Conservation (phyloP, 2,888 invertebrate species). For the Drosophila antonietae region DNA sequence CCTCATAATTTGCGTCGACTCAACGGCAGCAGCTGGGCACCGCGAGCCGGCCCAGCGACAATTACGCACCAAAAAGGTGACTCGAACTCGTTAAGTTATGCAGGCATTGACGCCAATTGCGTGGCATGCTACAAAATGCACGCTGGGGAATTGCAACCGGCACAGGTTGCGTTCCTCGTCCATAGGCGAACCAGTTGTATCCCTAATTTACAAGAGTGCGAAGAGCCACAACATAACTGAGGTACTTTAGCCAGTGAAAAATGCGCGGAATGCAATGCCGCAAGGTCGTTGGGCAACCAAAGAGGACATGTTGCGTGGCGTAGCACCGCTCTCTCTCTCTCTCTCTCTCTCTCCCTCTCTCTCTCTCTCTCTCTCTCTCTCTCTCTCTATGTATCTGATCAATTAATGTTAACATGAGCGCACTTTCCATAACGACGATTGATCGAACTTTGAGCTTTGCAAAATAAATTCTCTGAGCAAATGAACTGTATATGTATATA, state of each 20-base stretch:
- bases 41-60: constrained; percentile 38
- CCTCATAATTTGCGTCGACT: constrained; percentile 58
- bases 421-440: constrained; percentile 47
- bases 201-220: constrained; percentile 75
- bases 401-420: constrained; percentile 70
- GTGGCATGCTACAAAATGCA: constrained; percentile 60
- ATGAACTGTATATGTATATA: constrained; percentile 5
- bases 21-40: constrained; percentile 21
- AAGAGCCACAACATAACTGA: constrained; percentile 64
- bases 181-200: constrained; percentile 53
- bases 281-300: constrained; percentile 72
- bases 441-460: constrained; percentile 49
- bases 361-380: constrained; percentile 15
- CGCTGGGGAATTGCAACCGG: constrained; percentile 48
- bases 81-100: constrained; percentile 72
- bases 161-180: constrained; percentile 7
- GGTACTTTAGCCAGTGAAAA: constrained; percentile 78
- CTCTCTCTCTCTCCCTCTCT: constrained; percentile 2
- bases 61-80: constrained; percentile 57
- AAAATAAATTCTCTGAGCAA: constrained; percentile 29
- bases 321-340: constrained; percentile 23
- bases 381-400: constrained; percentile 57
- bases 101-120: constrained; percentile 70
- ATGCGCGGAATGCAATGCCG: constrained; percentile 77
- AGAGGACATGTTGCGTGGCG: constrained; percentile 25